phyloP scores from a whole-genome alignment of 1,140 invertebrate species.

The Melanaphis sacchari region DNA sequence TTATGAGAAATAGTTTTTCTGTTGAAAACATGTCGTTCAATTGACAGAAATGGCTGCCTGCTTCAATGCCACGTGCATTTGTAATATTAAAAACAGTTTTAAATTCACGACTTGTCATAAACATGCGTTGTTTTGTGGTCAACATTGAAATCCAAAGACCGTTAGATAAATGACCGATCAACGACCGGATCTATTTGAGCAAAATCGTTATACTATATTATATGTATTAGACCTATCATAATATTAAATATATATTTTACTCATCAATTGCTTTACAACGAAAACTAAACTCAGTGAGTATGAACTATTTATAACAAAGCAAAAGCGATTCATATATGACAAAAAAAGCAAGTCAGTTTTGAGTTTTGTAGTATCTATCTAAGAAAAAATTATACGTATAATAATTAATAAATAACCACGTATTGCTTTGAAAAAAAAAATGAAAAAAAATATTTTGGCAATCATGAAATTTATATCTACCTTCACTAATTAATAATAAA shows the following conservation, averaged over 20 bases:
- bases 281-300: background rate
- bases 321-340: too few species aligned
- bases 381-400: background rate
- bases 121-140: background rate
- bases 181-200: background rate
- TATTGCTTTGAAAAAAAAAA: too few species aligned
- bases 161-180: background rate
- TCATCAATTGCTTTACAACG: too few species aligned
- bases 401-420: background rate
- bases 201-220: background rate
- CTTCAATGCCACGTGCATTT: background rate
- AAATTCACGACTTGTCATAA: background rate
- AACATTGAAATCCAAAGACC: background rate
- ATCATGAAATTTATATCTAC: too few species aligned
- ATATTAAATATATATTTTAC: background rate
- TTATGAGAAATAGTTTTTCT: background rate
- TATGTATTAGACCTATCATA: background rate
- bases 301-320: background rate
- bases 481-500: background rate
- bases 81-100: constrained; percentile 2
- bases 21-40: background rate
- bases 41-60: background rate
- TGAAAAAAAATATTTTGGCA: background rate
- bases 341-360: too few species aligned
- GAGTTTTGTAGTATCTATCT: too few species aligned